Base-by-base conservation (phyloP, 2,888 invertebrate species). In the Xestia xanthographa region DNA sequence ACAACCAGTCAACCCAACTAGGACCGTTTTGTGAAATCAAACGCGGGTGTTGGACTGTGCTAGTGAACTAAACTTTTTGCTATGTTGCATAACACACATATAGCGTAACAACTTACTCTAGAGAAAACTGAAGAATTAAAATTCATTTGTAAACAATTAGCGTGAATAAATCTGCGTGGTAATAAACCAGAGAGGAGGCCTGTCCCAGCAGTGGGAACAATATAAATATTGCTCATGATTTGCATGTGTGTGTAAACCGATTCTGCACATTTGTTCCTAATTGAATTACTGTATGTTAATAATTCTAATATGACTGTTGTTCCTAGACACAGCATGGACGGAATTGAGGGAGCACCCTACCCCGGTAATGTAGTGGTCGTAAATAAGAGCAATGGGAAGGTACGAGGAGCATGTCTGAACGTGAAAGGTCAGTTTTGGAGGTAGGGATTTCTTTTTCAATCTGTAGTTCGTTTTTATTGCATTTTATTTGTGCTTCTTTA, bases 321-420 rank as follows among this genome's bases (percentile, higher is more conserved):
- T 38, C 45, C 63, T 38, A 65, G 73, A 63, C 62, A 34, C 50
- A 34, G 26, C 34, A 50, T 67, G 62, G 43, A 67, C 38, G 50
- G 29, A 81, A 73, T 60, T 71, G 65, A 41, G 58, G 63, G 17
- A 38, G 20, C 53, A 22, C 38, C 72, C 41, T 53, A n/a, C 58
- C 17, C 26, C n/a, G 53, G 41, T 69, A 66, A 50, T 65, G n/a
- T 77, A 72, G 60, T 72, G 65, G 43, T n/a, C 22, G 41, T 75
- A 81, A 76, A 68, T 75, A 84, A 62, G 38, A 65, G 48, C 43
- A 20, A 50, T 45, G n/a, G 34, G 8, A 14, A 63, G 11, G 38
- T 58, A 58, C 5, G 29, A 5, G n/a, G 71, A 77, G 12, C 41
- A 41, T 41, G 34, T 58, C 38, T 11, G 29, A 43, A 56, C 67